Percentiles rank a stretch among this genome's conserved stretches.
These are phyloP conservation scores for Paramuricea clavata DNA, from an alignment of 92 coral and sea anemone species.

Conservation along the genomic window DNA sequence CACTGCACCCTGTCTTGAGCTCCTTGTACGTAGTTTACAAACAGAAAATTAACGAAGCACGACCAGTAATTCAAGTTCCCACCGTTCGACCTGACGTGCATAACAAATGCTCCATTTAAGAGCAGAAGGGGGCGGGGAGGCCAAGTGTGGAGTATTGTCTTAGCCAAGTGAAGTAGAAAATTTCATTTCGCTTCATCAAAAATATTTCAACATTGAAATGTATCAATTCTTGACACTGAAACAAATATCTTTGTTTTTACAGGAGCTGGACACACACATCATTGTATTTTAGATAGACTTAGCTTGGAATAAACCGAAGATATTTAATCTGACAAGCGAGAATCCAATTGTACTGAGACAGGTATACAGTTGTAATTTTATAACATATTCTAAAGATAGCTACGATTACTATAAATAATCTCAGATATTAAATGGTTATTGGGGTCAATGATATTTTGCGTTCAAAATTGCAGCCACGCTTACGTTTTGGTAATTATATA, in stretches of 20 bases:
- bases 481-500: no score
- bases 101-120: conserved; percentile 31
- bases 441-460: neutral
- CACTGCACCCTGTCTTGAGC: neutral
- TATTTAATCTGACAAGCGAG: no score
- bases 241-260: neutral
- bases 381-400: neutral
- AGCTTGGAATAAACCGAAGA: no score
- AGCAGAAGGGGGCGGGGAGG: conserved; percentile 42
- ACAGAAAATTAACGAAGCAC: conserved; percentile 25
- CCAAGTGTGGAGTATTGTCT: conserved; percentile 17
- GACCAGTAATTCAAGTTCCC: conserved; percentile 23
- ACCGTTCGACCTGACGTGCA: conserved; percentile 29
- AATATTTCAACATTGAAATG: neutral
- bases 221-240: neutral
- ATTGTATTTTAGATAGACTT: no score
- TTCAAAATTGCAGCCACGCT: neutral
- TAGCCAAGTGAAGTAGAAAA: conserved; percentile 18
- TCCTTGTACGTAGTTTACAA: neutral
- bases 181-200: conserved; percentile 22
- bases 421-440: neutral
- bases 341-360: neutral
- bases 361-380: neutral
- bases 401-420: neutral
- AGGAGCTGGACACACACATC: neutral